These are phyloP conservation scores for Pimephales promelas DNA, from an alignment of 2,113 vertebrate genomes.

Conservation along the genomic window DNA sequence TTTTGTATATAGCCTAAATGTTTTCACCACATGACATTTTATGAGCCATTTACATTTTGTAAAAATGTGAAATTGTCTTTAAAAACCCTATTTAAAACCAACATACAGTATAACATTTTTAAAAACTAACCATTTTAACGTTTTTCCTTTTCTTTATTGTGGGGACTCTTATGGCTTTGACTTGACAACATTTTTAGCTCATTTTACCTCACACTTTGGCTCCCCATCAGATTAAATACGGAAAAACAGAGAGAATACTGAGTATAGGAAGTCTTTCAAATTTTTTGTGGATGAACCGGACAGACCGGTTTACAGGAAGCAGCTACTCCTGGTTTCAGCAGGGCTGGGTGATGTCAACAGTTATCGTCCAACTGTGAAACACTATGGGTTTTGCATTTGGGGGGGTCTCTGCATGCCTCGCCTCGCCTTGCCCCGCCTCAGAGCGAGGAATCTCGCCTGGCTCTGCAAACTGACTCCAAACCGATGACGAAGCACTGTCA, in stretches of 20 bases:
- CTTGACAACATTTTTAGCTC: no score
- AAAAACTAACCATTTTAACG: not conserved
- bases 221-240: not conserved
- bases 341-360: slow-evolving; percentile 47
- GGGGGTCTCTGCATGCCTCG: slow-evolving; percentile 38
- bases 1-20: no score
- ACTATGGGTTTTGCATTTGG: slow-evolving; percentile 29
- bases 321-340: slow-evolving; percentile 43
- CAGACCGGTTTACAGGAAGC: slow-evolving; percentile 61
- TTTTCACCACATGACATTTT: no score
- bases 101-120: not conserved
- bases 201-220: not conserved
- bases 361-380: slow-evolving; percentile 33
- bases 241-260: not conserved
- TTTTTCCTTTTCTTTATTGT: not conserved
- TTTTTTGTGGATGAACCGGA: slow-evolving; percentile 60
- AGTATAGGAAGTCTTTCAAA: slow-evolving; percentile 27
- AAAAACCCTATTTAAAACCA: not conserved
- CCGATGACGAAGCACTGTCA: slow-evolving; percentile 47
- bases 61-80: not conserved
- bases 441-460: slow-evolving; percentile 35
- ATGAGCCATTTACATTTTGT: no score
- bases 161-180: not conserved
- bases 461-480: slow-evolving; percentile 55
- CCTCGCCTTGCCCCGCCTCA: slow-evolving; percentile 27